Evolutionary conservation across 2,797 vertebrate species (phyloP).

Genomic region (Etheostoma perlongum): DNA sequence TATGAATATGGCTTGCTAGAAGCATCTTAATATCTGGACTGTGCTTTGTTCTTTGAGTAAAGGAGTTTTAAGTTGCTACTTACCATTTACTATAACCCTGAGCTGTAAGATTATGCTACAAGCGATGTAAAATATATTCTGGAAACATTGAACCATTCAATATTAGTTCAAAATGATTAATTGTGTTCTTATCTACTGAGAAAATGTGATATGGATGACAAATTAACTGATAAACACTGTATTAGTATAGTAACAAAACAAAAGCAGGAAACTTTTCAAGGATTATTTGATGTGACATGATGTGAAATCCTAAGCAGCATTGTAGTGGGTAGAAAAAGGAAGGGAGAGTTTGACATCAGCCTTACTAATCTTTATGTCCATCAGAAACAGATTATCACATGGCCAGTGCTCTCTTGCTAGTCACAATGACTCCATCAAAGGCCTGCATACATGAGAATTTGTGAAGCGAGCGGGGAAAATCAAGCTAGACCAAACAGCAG

Average conservation of each 20-base stretch:
- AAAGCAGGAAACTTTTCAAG: neutral
- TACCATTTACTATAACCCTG: neutral
- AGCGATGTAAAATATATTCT: constrained; percentile 11
- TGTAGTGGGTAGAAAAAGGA: constrained; percentile 12
- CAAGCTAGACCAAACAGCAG: constrained; percentile 86
- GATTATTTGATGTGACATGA: constrained; percentile 4
- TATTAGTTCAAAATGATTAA: neutral
- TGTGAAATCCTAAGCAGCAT: constrained; percentile 8
- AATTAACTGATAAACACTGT: neutral
- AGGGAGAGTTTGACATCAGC: constrained; percentile 46
- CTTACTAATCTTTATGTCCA: constrained; percentile 71
- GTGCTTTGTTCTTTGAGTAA: neutral
- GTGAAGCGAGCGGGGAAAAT: constrained; percentile 81
- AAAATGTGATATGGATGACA: neutral
- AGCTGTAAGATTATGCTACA: neutral
- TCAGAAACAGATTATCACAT: constrained; percentile 83
- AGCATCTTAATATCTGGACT: constrained; percentile 12
- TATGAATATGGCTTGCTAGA: constrained; percentile 12
- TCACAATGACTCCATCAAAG: constrained; percentile 81
- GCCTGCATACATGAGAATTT: constrained; percentile 82
- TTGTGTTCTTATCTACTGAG: neutral
- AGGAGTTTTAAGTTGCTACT: neutral
- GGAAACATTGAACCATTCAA: neutral
- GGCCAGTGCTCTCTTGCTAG: constrained; percentile 58
- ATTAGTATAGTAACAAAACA: neutral